A percentile compares a stretch with the other conserved stretches of the same genome.
These are phyloP conservation scores for Tetrapedia diversipes DNA, from an alignment of 2,888 invertebrate species.

Conservation along the genomic window DNA sequence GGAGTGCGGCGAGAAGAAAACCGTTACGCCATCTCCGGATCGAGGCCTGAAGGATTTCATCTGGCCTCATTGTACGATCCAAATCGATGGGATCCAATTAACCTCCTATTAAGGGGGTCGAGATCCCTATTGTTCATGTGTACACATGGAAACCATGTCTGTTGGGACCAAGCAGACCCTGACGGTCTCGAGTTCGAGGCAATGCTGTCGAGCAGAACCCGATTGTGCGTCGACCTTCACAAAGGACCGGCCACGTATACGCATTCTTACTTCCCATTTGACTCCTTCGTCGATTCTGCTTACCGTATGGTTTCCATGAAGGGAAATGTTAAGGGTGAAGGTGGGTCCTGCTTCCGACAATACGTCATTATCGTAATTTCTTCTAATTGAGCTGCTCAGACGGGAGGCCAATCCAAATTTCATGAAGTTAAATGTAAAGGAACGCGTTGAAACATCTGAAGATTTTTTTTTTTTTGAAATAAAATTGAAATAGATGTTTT, in stretches of 20 bases:
- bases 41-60: slow-evolving; percentile 67
- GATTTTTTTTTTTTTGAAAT: too few relatives aligned
- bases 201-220: slow-evolving; percentile 56
- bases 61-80: slow-evolving; percentile 72
- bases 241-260: slow-evolving; percentile 46
- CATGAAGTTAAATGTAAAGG: too few relatives aligned
- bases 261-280: slow-evolving; percentile 74
- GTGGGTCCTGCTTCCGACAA: slow-evolving; percentile 60
- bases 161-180: slow-evolving; percentile 25
- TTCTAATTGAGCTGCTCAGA: slow-evolving; percentile 76
- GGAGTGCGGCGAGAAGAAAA: slow-evolving; percentile 9
- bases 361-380: slow-evolving; percentile 76
- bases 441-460: too few relatives aligned
- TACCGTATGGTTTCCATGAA: slow-evolving; percentile 59
- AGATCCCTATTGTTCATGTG: slow-evolving; percentile 71
- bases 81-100: slow-evolving; percentile 78
- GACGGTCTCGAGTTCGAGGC: slow-evolving; percentile 44
- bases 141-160: slow-evolving; percentile 69
- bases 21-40: slow-evolving; percentile 61
- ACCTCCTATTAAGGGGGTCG: slow-evolving; percentile 74
- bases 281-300: slow-evolving; percentile 57
- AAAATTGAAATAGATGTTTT: too few relatives aligned
- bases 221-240: slow-evolving; percentile 36
- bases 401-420: too few relatives aligned
- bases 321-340: slow-evolving; percentile 7